phyloP scores from a whole-genome alignment of 2,888 invertebrate genomes.

The Thera obeliscata region DNA sequence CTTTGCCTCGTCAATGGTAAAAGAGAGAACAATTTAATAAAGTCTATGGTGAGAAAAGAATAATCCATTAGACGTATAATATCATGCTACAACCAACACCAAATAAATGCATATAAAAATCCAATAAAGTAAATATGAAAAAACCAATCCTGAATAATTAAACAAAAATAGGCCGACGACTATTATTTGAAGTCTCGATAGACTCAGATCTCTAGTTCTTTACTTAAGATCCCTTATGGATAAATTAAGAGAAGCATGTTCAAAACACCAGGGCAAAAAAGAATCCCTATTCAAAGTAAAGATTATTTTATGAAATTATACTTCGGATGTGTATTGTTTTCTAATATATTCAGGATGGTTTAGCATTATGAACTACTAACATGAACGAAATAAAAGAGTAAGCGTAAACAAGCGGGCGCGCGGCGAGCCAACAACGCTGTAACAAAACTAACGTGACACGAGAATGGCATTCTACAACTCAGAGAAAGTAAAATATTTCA shows the following conservation, averaged over 20 bases:
- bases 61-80: too few species aligned
- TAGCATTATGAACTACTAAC: constrained; percentile 35
- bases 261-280: too few species aligned
- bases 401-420: constrained; percentile 47
- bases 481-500: constrained; percentile 71
- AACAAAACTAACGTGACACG: constrained; percentile 47
- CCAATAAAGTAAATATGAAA: constrained; percentile 25
- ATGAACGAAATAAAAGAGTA: constrained; percentile 50
- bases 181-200: too few species aligned
- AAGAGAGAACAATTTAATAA: too few species aligned
- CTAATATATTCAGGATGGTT: constrained; percentile 24
- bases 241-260: too few species aligned
- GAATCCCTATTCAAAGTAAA: too few species aligned
- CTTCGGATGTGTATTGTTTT: not conserved
- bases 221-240: too few species aligned
- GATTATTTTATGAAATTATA: too few species aligned
- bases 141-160: constrained; percentile 17
- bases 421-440: constrained; percentile 39
- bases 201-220: too few species aligned
- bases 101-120: constrained; percentile 26
- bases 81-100: not conserved
- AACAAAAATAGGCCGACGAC: not conserved
- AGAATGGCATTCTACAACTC: constrained; percentile 65
- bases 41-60: too few species aligned
- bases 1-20: too few species aligned